Evolutionary conservation across 1,140 invertebrate genomes (phyloP).

Genomic region (Reticulitermes speratus): DNA sequence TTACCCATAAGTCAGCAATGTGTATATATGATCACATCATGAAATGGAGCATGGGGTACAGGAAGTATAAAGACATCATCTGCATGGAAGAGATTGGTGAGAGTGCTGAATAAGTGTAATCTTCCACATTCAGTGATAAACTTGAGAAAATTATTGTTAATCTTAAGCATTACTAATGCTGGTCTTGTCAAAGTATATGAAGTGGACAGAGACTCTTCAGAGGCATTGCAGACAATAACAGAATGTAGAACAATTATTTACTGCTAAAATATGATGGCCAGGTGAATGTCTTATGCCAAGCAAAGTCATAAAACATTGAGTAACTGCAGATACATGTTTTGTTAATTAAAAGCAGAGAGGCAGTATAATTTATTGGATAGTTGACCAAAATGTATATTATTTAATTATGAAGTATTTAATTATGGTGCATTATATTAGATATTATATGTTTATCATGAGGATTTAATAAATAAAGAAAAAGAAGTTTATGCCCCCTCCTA

Average conservation of each 20-base stretch:
- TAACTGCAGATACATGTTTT: not conserved
- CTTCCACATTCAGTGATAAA: not conserved
- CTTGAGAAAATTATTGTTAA: not conserved
- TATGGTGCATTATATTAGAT: conserved; percentile 23
- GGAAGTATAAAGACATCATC: not conserved
- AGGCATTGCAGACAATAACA: not conserved
- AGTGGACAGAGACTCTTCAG: not conserved
- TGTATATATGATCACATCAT: not conserved
- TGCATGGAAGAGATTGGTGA: not conserved
- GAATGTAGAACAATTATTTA: not conserved
- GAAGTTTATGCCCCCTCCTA: not conserved
- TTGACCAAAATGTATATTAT: conserved; percentile 22
- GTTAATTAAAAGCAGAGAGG: not conserved
- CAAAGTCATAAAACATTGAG: not conserved
- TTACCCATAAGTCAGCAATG: not conserved
- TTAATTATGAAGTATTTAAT: conserved; percentile 23
- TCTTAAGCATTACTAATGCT: not conserved
- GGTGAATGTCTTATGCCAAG: conserved; percentile 14
- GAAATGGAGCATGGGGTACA: not conserved
- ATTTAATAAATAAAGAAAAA: conserved; percentile 25
- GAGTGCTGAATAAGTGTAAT: not conserved
- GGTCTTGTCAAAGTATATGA: not conserved
- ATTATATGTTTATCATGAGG: conserved; percentile 24
- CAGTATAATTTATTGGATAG: conserved; percentile 2
- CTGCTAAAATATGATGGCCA: not conserved